These are phyloP conservation scores for Acrossocheilus fasciatus DNA, from an alignment of 2,797 vertebrate genomes.

Conservation along the genomic window DNA sequence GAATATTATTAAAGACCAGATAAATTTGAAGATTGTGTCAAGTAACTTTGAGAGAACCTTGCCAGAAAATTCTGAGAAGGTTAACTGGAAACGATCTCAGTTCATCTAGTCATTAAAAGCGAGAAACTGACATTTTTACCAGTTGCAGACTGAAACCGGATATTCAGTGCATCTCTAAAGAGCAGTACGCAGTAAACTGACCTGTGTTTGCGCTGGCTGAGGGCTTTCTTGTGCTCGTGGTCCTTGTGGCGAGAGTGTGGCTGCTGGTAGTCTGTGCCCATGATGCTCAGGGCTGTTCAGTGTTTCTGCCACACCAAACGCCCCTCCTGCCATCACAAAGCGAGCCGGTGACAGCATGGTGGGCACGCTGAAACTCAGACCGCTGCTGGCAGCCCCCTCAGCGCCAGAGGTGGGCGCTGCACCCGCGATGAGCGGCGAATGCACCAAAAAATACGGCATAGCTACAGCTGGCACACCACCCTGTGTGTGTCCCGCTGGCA, in stretches of 20 bases:
- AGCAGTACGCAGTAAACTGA: background rate
- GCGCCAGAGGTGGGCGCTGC: constrained; percentile 65
- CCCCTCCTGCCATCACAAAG: constrained; percentile 77
- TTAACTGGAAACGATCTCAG: background rate
- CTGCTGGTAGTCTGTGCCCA: constrained; percentile 30
- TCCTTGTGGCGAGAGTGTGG: constrained; percentile 69
- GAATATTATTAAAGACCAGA: background rate
- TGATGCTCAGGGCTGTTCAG: constrained; percentile 73
- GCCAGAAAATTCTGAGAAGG: background rate
- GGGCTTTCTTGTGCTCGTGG: constrained; percentile 1
- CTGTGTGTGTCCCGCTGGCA: constrained; percentile 77
- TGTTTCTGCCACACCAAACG: constrained; percentile 71
- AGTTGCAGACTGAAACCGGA: background rate
- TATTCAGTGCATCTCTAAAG: background rate
- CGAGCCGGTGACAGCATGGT: constrained; percentile 74
- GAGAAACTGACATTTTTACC: background rate
- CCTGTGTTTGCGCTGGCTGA: background rate
- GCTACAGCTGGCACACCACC: constrained; percentile 78
- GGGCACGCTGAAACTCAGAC: constrained; percentile 78
- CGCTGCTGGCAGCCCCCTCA: constrained; percentile 59
- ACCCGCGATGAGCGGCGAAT: constrained; percentile 78
- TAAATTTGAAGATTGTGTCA: background rate
- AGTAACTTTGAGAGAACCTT: background rate
- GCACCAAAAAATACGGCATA: constrained; percentile 86
- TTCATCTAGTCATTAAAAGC: background rate